Conservation (phyloP, 2,797 vertebrate species). For the Spinus pinus region DNA sequence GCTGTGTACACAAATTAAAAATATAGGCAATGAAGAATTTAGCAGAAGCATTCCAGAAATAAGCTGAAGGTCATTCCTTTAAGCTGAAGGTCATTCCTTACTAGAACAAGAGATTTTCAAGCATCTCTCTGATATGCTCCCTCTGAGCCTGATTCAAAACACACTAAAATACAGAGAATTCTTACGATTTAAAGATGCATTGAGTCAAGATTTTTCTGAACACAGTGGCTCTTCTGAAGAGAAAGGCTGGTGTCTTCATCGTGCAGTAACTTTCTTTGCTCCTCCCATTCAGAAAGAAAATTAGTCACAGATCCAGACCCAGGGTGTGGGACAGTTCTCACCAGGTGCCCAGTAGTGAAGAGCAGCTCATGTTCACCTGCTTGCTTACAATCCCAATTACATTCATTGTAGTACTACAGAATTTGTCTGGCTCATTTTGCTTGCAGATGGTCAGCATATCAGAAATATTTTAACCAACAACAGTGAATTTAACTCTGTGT, state of each 20-base stretch:
- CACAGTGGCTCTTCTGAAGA: background rate
- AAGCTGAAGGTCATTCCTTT: background rate
- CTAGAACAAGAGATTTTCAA: background rate
- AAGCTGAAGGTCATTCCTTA: background rate
- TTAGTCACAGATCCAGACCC: background rate
- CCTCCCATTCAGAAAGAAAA: background rate
- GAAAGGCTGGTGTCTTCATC: background rate
- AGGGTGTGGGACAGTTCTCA: background rate
- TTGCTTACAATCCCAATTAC: background rate
- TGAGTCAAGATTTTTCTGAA: background rate
- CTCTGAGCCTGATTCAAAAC: background rate
- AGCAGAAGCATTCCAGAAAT: background rate
- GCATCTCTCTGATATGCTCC: background rate
- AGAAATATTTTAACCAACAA: background rate
- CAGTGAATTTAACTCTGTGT: background rate
- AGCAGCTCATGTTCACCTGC: background rate
- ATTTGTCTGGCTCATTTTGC: background rate
- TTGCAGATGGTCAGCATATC: background rate
- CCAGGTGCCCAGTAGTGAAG: background rate
- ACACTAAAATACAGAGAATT: background rate
- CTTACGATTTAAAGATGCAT: background rate
- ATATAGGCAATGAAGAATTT: background rate
- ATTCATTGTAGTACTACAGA: background rate
- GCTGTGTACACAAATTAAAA: background rate
- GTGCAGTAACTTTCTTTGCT: background rate